A percentile compares a stretch with the other conserved stretches of the same genome.
Conservation (phyloP, 1,140 invertebrate species). For the Ceratina calcarata region DNA sequence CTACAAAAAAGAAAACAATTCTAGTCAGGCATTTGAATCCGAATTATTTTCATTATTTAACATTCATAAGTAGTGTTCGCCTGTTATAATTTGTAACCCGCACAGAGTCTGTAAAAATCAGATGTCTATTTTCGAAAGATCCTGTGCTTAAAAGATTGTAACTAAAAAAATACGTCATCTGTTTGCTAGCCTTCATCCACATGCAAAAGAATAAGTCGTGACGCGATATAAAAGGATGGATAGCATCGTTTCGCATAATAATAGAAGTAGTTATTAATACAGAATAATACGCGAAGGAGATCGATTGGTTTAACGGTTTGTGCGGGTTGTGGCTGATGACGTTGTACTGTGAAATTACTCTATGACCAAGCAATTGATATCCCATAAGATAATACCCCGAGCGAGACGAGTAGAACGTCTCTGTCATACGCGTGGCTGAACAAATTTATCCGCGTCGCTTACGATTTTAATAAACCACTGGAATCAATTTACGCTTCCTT, state of each 20-base stretch:
- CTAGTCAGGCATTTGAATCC: neutral
- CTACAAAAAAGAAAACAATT: constrained; percentile 9
- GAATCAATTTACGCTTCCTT: neutral
- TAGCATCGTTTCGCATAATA: neutral
- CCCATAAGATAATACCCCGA: constrained; percentile 16
- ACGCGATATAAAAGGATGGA: neutral
- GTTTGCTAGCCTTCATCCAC: neutral
- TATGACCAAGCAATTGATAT: constrained; percentile 38
- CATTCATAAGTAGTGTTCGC: neutral
- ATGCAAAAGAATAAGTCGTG: neutral
- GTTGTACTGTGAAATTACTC: constrained; percentile 49
- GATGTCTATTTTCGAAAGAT: neutral
- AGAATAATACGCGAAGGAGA: neutral
- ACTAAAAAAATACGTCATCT: neutral
- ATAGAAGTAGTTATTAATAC: neutral
- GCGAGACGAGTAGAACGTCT: neutral
- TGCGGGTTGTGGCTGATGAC: neutral
- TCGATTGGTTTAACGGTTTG: neutral
- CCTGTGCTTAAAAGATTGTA: neutral
- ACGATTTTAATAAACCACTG: neutral
- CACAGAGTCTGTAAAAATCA: no score
- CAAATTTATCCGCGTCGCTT: constrained; percentile 9
- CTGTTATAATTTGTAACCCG: no score
- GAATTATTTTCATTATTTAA: neutral
- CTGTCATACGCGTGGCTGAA: constrained; percentile 15